Base-by-base conservation (phyloP, 2,113 vertebrate genomes). In the Xenopus borealis region DNA sequence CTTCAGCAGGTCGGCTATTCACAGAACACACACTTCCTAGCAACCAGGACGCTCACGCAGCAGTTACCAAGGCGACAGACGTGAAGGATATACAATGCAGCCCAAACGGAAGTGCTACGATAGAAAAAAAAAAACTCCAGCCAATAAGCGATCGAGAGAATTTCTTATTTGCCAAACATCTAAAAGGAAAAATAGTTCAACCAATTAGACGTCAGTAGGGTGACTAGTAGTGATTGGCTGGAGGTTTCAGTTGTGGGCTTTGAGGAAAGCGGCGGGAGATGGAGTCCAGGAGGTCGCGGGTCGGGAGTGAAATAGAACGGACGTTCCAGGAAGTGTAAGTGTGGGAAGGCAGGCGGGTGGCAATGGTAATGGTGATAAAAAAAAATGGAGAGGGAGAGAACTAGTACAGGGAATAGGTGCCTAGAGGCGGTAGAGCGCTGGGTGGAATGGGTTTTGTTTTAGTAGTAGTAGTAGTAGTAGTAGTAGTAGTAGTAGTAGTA, bases 261-360 rank as follows among this genome's bases (percentile, higher is more conserved):
- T n/a, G 5, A 16, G 5, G 13, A n/a, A 23, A 23, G 59, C 13
- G 18, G 62, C 14, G 27, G 12, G 13, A 10, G 33, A 27, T 16
- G 14, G 27, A 4, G 3, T 14, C 27, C 33, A 66, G 13, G 14
- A n/a, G 63, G 8, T 3, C 17, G 59, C 19, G 59, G 62, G 2
- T 30, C 1, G 8, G 0, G n/a, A 18, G 33, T 0, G 63, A 66
- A 1, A 66, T 46, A n/a, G 30, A 45, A 12, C 8, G 12, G 40
- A 66, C 33, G 9, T 66, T 66, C n/a, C 30, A 66, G 10, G 63
- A 45, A 3, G 33, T 66, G 63, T 66, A 66, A 12, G 63, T 46
- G 30, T 12, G 62, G 27, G 62, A 6, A 12, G 47, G 11, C 14
- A 12, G 11, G 14, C 23, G 33, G 33, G 33, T n/a, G 47, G 47